Evolutionary conservation across 2,113 vertebrate species (phyloP).

Genomic region (Microcebus lehilahytsara): DNA sequence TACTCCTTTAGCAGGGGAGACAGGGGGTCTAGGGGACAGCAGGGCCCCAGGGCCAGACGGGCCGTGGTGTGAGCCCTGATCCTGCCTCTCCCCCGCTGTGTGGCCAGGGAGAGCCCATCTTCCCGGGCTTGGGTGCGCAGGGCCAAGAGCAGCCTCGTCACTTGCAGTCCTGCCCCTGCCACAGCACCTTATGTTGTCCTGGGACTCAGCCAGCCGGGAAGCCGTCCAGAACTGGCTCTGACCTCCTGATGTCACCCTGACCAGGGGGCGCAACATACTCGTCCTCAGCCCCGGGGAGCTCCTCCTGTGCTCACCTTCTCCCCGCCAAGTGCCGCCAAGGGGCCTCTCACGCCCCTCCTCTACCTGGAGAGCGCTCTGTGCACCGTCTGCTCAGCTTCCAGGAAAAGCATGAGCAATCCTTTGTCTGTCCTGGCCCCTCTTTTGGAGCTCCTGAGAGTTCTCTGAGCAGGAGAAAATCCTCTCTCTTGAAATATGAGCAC

Average conservation of each 20-base stretch:
- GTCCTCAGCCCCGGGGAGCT: background rate
- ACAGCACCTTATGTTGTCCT: background rate
- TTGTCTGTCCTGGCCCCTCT: background rate
- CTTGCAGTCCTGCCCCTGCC: rapidly evolving
- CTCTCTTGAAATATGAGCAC: background rate
- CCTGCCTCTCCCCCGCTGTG: background rate
- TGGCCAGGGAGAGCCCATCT: rapidly evolving
- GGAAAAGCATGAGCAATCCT: background rate
- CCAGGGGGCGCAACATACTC: background rate
- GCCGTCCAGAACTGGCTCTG: background rate
- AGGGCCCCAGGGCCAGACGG: background rate
- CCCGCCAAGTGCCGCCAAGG: rapidly evolving
- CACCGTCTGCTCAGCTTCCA: background rate
- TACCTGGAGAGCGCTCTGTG: background rate
- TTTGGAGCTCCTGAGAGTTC: background rate
- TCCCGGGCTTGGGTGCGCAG: background rate
- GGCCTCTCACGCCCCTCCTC: background rate
- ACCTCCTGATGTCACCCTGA: background rate
- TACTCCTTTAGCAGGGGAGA: background rate
- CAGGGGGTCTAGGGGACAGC: background rate
- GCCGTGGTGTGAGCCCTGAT: background rate
- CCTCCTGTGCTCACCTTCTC: background rate
- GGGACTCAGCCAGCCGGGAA: background rate
- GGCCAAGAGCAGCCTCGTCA: too few species aligned
- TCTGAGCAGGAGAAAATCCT: background rate